Base-by-base conservation (phyloP, 64 coral and sea anemone genomes). In the Pocillopora verrucosa region DNA sequence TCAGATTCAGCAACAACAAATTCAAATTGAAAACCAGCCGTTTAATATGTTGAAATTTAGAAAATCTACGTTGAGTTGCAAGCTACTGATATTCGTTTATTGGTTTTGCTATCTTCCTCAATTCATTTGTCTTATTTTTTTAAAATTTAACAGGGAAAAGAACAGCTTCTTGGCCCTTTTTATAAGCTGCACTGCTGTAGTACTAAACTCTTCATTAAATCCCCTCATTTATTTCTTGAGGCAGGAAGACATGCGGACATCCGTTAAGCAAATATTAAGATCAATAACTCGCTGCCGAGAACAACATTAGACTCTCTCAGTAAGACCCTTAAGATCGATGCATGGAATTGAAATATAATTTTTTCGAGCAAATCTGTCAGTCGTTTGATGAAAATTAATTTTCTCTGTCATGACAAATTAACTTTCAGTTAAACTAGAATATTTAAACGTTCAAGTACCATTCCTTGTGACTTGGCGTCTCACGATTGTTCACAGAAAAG, bases 11-110 rank as follows among this genome's bases (percentile, higher is more conserved):
- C 30, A 30, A 59, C n/a, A 59, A 11, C 77, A 79, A 26, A n/a
- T 45, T 24, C 22, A 24, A 13, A 5, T 58, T 5, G 11, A 79
- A 13, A 57, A 79, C 3, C 77, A 79, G 56, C 77, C 22, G 56
- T 59, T 79, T 56, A 60, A 59, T n/a, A 79, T 79, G 77, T 19
- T 79, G 2, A 60, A 58, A n/a, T 79, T 79, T 79, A 79, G 37
- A 79, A 79, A 79, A 79, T 26, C 77, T 24, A 57, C 77, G 9
- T 2, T 11, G 3, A 25, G 37, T n/a, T 79, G 77, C 20, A 79
- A 59, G 16, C 10, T 60, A 2, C 77, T 79, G 10, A 58, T 79
- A 12, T 59, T 79, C 60, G 3, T 59, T 2, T 79, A 68, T 0
- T 68, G 5, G 65, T 9, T 68, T 16, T 68, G 65, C 20, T 68